Evolutionary conservation across 1,140 invertebrate genomes (phyloP).

Genomic region (Drosophila funebris): DNA sequence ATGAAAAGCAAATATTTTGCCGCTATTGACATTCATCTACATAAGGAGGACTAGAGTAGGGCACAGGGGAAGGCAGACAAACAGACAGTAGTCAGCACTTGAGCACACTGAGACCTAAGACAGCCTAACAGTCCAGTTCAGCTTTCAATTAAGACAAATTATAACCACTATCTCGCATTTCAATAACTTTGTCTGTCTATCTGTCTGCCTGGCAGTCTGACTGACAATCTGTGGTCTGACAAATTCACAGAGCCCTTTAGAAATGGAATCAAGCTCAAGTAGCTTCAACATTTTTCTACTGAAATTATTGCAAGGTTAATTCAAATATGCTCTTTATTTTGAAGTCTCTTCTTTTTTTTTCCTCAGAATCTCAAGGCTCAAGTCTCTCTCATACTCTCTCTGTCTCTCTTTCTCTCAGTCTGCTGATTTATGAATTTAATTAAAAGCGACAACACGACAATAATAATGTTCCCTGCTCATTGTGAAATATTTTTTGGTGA

Average conservation of each 20-base stretch:
- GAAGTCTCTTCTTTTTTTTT: slow-evolving; percentile 30
- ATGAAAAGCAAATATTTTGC: slow-evolving; percentile 80
- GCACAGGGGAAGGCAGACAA: neutral
- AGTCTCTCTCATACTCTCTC: neutral
- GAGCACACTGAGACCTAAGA: neutral
- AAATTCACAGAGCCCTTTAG: slow-evolving; percentile 2
- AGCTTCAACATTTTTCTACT: slow-evolving; percentile 21
- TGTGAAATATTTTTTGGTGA: slow-evolving; percentile 32
- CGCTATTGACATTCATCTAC: slow-evolving; percentile 77
- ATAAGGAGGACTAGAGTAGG: slow-evolving; percentile 33
- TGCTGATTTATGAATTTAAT: slow-evolving; percentile 80
- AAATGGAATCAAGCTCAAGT: neutral
- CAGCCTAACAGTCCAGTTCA: slow-evolving; percentile 14
- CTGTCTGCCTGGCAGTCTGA: neutral
- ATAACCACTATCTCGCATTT: slow-evolving; percentile 72
- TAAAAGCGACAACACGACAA: slow-evolving; percentile 69
- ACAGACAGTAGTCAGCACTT: slow-evolving; percentile 6
- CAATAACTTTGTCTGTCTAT: slow-evolving; percentile 42
- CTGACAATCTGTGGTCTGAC: neutral
- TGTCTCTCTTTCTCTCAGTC: neutral
- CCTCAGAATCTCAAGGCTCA: slow-evolving; percentile 26
- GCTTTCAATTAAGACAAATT: slow-evolving; percentile 80
- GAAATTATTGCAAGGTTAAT: slow-evolving; percentile 57
- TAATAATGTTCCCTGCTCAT: slow-evolving; percentile 36
- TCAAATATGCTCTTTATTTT: slow-evolving; percentile 18